Base-by-base conservation (phyloP, 2,888 invertebrate genomes). In the Caenorhabditis sp. region DNA sequence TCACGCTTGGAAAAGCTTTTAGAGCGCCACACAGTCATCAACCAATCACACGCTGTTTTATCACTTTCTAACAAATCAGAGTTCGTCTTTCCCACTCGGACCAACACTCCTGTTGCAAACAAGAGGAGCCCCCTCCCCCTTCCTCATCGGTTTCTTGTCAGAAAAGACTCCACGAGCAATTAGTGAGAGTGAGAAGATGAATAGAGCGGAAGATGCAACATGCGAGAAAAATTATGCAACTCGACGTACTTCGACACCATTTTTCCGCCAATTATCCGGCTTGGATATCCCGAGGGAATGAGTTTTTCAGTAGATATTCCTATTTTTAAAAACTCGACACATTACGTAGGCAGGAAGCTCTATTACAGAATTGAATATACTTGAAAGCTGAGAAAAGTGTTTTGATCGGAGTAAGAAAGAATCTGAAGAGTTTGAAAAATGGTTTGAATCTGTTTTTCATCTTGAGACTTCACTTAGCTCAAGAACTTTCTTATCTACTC, bases 21-120 rank as follows among this genome's bases (percentile, higher is more conserved):
- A 26, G 14, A 28, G 16, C 16, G 41, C 63, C 63, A 47, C n/a
- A n/a, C 26, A 54, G 35, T 38, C 44, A 58, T 54, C 64, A 74
- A 22, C 74, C 54, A 66, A 75, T 69, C 76, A 69, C 61, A 69
- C 61, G 68, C 58, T 35, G 76, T 49, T 77, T 77, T 61, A 77
- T 77, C 76, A 69, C 69, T 7, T 68, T 38, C 54, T 44, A 68
- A 54, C 26, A 28, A 77, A 77, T 77, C 76, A 77, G 59, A 69
- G 76, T 77, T 77, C 69, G 31, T 44, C 24, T 31, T 35, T 16
- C 26, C 16, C 24, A 26, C 14, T 19, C 47, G n/a, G 28, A 16
- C 51, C 56, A 5, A 38, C 38, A 38, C 44, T 64, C 44, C 44
- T 44, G 74, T 47, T 74, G 64, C 74, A 69, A 28, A 7, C n/a